phyloP scores from a whole-genome alignment of 2,797 vertebrate species.

The Peromyscus nudipes region DNA sequence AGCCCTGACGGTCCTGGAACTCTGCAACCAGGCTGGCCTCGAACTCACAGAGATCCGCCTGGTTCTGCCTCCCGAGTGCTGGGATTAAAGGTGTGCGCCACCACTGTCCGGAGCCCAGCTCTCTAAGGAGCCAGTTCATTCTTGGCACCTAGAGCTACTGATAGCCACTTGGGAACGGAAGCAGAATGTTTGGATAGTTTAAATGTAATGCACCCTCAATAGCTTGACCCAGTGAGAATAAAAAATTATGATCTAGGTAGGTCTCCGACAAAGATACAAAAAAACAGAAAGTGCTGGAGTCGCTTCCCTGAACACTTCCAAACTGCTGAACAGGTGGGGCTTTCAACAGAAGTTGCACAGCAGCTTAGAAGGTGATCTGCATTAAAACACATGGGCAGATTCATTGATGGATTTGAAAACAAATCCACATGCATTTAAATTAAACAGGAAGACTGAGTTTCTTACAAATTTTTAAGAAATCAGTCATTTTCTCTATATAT shows the following conservation, averaged over 20 bases:
- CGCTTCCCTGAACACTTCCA: conserved; percentile 78
- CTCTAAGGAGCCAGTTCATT: conserved; percentile 65
- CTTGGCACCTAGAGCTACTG: neutral
- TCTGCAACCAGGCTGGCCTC: neutral
- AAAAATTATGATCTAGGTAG: conserved; percentile 60
- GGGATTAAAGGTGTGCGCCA: neutral
- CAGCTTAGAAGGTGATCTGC: conserved; percentile 77
- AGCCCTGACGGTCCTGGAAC: neutral
- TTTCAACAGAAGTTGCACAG: conserved; percentile 81
- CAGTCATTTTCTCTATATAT: conserved; percentile 46
- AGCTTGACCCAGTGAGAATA: conserved; percentile 77
- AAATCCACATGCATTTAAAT: conserved; percentile 73
- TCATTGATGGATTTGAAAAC: conserved; percentile 67
- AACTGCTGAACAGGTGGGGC: conserved; percentile 67
- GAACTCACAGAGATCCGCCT: neutral
- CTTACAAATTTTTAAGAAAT: conserved; percentile 53
- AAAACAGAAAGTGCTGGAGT: conserved; percentile 86
- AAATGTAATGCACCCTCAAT: conserved; percentile 76
- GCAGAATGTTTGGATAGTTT: conserved; percentile 76
- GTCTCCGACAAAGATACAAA: conserved; percentile 80
- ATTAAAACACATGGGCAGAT: conserved; percentile 65
- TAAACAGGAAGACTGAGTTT: conserved; percentile 71
- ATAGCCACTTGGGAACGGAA: conserved; percentile 38
- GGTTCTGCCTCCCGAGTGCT: neutral
- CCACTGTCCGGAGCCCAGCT: conserved; percentile 61